Conservation (phyloP, 2,113 vertebrate genomes). For the Rhynchopsitta pachyrhyncha region DNA sequence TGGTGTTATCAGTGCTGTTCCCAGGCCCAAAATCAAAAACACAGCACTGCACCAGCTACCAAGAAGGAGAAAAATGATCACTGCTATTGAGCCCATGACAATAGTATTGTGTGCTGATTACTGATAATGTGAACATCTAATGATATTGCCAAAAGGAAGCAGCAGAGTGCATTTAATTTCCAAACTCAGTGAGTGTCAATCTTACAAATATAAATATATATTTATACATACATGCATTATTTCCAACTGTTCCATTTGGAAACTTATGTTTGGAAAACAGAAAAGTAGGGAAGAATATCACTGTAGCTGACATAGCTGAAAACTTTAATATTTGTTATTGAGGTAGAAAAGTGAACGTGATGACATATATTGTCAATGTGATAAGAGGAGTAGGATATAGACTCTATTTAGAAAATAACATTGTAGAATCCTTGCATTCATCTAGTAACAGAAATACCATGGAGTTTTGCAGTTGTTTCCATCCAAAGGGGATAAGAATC, state of each 20-base stretch:
- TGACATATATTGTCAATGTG: not conserved
- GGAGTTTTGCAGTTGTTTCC: not conserved
- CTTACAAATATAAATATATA: not conserved
- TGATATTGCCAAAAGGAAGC: not conserved
- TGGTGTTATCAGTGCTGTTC: too few species aligned
- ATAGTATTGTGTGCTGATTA: not conserved
- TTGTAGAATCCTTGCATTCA: not conserved
- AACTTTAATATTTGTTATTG: not conserved
- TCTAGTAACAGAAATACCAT: not conserved
- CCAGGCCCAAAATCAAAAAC: too few species aligned
- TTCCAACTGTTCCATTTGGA: not conserved
- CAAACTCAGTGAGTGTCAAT: not conserved
- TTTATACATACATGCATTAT: not conserved
- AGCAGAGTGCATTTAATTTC: not conserved
- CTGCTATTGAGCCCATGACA: too few species aligned
- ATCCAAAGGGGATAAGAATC: not conserved
- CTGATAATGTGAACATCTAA: not conserved
- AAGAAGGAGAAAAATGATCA: too few species aligned
- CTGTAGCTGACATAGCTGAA: not conserved
- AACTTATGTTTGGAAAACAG: not conserved
- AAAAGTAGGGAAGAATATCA: not conserved
- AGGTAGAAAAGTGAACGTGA: not conserved
- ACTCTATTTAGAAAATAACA: not conserved
- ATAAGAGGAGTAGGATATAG: not conserved
- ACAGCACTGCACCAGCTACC: too few species aligned